A percentile compares a stretch with the other conserved stretches of the same genome.
Evolutionary conservation across 2,113 vertebrate genomes (phyloP).

Genomic region (Seriola dumerili): DNA sequence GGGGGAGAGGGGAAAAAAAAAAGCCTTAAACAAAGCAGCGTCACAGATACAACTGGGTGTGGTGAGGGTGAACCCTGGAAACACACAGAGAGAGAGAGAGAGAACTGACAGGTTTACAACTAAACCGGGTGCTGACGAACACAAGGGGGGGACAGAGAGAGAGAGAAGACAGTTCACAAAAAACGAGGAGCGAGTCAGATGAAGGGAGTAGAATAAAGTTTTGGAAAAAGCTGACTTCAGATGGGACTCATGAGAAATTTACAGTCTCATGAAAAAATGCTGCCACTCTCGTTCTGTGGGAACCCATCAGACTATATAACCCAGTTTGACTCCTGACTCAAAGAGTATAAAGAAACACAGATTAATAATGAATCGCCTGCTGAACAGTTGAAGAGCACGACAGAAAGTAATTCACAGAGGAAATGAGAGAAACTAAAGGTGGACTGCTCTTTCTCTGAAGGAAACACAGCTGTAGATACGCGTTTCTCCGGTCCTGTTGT

Average conservation of each 20-base stretch:
- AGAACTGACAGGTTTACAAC: constrained; percentile 2
- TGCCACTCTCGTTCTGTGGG: neutral
- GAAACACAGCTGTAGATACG: no score
- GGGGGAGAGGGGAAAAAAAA: neutral
- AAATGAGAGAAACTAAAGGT: neutral
- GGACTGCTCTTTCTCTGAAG: no score
- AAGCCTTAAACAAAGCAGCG: constrained; percentile 6
- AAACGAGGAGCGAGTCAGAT: neutral
- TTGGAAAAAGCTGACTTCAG: neutral
- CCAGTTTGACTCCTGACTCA: constrained; percentile 2
- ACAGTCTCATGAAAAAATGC: neutral
- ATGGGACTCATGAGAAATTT: neutral
- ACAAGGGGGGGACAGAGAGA: neutral
- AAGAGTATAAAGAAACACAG: neutral
- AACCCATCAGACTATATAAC: neutral
- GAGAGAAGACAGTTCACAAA: neutral
- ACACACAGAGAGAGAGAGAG: neutral
- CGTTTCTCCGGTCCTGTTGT: neutral
- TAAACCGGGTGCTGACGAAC: no score
- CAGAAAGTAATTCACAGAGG: neutral
- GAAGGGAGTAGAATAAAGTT: neutral
- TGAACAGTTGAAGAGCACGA: neutral
- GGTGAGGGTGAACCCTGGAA: constrained; percentile 1
- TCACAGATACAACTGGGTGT: constrained; percentile 8
- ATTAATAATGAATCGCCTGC: neutral